A percentile compares a stretch with the other conserved stretches of the same genome.
These are phyloP conservation scores for Melanophora roralis DNA, from an alignment of 2,888 invertebrate species.

Conservation along the genomic window DNA sequence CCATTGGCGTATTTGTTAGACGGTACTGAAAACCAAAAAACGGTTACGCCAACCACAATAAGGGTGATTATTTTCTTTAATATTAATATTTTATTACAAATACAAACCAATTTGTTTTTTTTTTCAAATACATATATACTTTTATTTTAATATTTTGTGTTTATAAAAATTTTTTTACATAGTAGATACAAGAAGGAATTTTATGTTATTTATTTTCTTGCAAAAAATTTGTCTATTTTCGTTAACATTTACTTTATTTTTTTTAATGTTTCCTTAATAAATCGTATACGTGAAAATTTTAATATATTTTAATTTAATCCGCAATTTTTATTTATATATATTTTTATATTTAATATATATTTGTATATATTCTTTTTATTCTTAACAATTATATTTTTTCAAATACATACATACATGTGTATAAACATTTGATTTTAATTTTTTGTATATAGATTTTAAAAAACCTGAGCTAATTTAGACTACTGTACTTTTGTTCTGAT, in stretches of 20 bases:
- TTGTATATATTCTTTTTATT: too few relatives aligned
- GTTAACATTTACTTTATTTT: conserved; percentile 2
- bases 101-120: neutral
- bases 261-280: neutral
- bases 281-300: conserved; percentile 10
- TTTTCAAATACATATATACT: neutral
- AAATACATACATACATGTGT: neutral
- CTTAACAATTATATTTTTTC: neutral
- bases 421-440: conserved; percentile 13
- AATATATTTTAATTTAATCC: neutral
- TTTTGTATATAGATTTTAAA: conserved; percentile 16
- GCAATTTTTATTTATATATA: too few relatives aligned
- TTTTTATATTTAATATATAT: too few relatives aligned
- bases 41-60: too few relatives aligned
- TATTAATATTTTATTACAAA: too few relatives aligned
- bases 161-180: too few relatives aligned
- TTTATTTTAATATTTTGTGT: neutral
- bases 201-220: neutral
- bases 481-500: neutral
- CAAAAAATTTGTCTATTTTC: conserved; percentile 2
- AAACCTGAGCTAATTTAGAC: conserved; percentile 49
- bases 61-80: too few relatives aligned
- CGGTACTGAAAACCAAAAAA: too few relatives aligned
- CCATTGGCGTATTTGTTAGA: too few relatives aligned
- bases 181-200: too few relatives aligned